Conservation (phyloP, 2,113 vertebrate genomes). For the Bos taurus region ARS-UCD2.0 NC_037351.1:58410001-58410500, state of each 20-base stretch:
- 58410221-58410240: neutral
- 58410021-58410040: constrained; percentile 94
- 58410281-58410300: rapidly evolving
- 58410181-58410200: rapidly evolving
- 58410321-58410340: rapidly evolving
- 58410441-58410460: neutral
- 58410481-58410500: neutral
- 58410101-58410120: constrained; percentile 98
- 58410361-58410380: neutral
- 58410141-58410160: constrained; percentile 92
- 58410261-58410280: neutral
- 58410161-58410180: neutral
- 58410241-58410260: neutral
- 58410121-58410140: constrained; percentile 93
- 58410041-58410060: constrained; percentile 93
- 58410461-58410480: neutral
- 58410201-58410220: rapidly evolving
- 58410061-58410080: constrained; percentile 94
- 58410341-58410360: neutral
- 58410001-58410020: constrained; percentile 83
- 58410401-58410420: neutral
- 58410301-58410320: neutral
- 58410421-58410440: neutral
- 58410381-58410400: no score
- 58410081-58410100: constrained; percentile 96